Conservation (phyloP, 2,797 vertebrate species). For the Sebastes vulpes region DNA sequence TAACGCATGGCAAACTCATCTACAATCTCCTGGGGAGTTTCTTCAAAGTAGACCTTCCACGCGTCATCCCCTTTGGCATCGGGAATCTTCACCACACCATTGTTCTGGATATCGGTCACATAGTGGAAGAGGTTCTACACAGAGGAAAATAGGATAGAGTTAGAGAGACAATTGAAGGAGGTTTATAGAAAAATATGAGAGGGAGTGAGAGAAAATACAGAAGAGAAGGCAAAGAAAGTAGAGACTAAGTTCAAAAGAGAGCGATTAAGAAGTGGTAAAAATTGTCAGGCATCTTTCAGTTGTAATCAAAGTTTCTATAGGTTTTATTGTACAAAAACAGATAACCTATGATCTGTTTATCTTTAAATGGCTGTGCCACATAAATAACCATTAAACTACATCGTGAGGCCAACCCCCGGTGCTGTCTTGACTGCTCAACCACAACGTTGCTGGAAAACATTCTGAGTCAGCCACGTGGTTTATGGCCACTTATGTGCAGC, state of each 20-base stretch:
- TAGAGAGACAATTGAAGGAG: background rate
- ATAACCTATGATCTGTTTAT: conserved; percentile 5
- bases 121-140: conserved; percentile 97
- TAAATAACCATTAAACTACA: conserved; percentile 45
- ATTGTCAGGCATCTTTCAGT: background rate
- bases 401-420: conserved; percentile 35
- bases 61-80: conserved; percentile 98
- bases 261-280: background rate
- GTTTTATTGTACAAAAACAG: conserved; percentile 13
- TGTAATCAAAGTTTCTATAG: conserved; percentile 11
- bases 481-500: conserved; percentile 62
- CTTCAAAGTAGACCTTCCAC: conserved; percentile 99
- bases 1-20: conserved; percentile 99
- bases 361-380: conserved; percentile 6
- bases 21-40: conserved; percentile 98
- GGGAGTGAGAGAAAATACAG: background rate
- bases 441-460: conserved; percentile 53
- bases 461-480: conserved; percentile 34
- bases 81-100: conserved; percentile 95
- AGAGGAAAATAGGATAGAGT: background rate
- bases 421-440: conserved; percentile 7
- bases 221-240: background rate
- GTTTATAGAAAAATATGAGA: background rate
- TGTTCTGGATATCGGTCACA: conserved; percentile 97
- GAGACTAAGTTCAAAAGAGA: background rate